Percentiles rank a stretch among this genome's conserved stretches.
Evolutionary conservation across 2,888 invertebrate genomes (phyloP).

Genomic region (Acleris cristana): DNA sequence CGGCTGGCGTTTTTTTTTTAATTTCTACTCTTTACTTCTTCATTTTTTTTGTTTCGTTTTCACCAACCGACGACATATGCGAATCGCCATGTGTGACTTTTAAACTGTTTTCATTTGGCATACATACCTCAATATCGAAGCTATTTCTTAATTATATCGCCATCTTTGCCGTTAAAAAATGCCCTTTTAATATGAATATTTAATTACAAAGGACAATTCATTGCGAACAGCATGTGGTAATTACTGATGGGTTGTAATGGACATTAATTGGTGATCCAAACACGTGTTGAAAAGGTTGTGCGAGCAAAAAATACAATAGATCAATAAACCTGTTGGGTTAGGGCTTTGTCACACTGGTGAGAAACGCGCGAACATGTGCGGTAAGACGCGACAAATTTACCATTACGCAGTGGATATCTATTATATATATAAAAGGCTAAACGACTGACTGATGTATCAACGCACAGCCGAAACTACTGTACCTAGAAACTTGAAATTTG

Average conservation of each 20-base stretch:
- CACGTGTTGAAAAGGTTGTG: slow-evolving; percentile 12
- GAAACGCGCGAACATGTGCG: neutral
- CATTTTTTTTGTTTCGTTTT: too few relatives aligned
- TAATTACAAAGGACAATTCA: slow-evolving; percentile 3
- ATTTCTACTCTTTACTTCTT: too few relatives aligned
- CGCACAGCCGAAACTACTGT: too few relatives aligned
- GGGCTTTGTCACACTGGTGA: neutral
- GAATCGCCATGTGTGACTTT: neutral
- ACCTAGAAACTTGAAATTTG: too few relatives aligned
- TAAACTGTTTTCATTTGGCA: neutral
- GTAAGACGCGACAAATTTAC: too few relatives aligned
- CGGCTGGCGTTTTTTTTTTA: too few relatives aligned
- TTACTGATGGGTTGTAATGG: neutral
- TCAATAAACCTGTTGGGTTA: slow-evolving; percentile 6
- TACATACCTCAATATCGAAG: neutral
- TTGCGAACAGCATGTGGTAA: slow-evolving; percentile 15
- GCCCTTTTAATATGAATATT: neutral
- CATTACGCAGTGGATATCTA: too few relatives aligned
- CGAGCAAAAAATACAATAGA: slow-evolving; percentile 15
- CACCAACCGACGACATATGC: neutral
- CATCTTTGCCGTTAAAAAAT: neutral
- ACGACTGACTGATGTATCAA: too few relatives aligned
- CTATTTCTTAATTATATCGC: neutral
- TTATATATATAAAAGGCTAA: too few relatives aligned
- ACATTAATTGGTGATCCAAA: slow-evolving; percentile 12